Base-by-base conservation (phyloP, 1,140 invertebrate genomes). In the Stenopsyche tienmushanensis region DNA sequence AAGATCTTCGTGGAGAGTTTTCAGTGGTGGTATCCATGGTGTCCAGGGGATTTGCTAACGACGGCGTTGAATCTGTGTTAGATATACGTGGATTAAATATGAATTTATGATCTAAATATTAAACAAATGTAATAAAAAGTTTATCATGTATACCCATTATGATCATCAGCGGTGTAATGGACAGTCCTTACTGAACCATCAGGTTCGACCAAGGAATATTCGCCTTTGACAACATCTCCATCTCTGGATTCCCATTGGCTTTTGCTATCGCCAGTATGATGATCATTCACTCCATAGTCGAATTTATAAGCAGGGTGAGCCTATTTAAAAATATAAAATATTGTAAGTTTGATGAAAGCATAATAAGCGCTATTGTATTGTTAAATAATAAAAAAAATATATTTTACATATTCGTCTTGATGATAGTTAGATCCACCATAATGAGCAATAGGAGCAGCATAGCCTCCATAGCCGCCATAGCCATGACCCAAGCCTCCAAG, bases 171-270 rank as follows among this genome's bases (percentile, higher is more conserved):
- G 71, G 78, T 80, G 77, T 83, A 83, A 39, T 80, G 76, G 64
- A 82, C 81, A 69, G 78, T 82, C 71, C 81, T 79, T n/a, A 80
- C 74, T 62, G 80, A 80, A 70, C 81, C 81, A 69, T 83, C 81
- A 29, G 81, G 77, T 64, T 82, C 77, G 5, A 82, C 77, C 8
- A 81, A 76, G 55, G 80, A 80, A 76, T 82, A 83, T 72, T 75
- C 66, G 17, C 76, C 76, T 21, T 72, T 73, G 18, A 76, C 72
- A 2, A 72, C 72, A 60, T 75, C 74, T n/a, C 76, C 74, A 44
- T 76, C 72, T 10, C 75, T 64, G 17, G 71, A 72, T 64, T 80
- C 77, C 71, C 74, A 75, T 67, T 78, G 77, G 41, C 71, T 74
- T 53, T 80, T 78, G 29, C 72, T 72, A 64, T 79, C 76, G 26